Evolutionary conservation across 2,888 invertebrate species (phyloP).

Genomic region (Apeira syringaria): DNA sequence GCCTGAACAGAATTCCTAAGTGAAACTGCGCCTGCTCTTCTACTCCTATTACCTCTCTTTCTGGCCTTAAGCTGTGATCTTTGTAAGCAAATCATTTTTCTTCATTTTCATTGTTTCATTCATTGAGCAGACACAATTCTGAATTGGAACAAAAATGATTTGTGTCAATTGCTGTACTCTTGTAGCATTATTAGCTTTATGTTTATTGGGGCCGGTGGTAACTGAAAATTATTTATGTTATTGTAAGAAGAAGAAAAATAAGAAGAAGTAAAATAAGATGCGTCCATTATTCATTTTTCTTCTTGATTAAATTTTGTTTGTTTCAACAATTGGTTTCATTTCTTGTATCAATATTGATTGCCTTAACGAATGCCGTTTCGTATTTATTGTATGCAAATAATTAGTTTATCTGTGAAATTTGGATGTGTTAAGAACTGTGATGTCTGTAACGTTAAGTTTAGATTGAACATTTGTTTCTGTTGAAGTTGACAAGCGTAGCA

Average conservation of each 20-base stretch:
- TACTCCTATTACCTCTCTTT: background rate
- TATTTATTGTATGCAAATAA: no score
- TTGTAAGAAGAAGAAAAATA: conserved; percentile 11
- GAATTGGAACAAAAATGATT: conserved; percentile 30
- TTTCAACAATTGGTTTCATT: conserved; percentile 19
- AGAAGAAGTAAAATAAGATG: conserved; percentile 1
- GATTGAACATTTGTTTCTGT: background rate
- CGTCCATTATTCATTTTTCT: no score
- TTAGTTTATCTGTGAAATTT: background rate
- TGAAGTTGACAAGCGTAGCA: no score
- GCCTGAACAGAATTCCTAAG: conserved; percentile 15
- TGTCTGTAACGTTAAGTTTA: background rate
- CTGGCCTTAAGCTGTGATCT: conserved; percentile 3
- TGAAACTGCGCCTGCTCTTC: conserved; percentile 13
- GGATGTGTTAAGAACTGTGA: background rate
- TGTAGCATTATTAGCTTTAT: conserved; percentile 15
- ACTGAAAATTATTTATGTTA: conserved; percentile 33
- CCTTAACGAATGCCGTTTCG: no score
- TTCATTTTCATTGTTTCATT: conserved; percentile 4
- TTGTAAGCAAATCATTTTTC: conserved; percentile 30
- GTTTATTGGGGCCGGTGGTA: conserved; percentile 33
- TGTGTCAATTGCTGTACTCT: conserved; percentile 29
- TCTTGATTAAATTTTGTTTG: conserved; percentile 10
- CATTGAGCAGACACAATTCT: background rate
- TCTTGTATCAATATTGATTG: background rate